These are phyloP conservation scores for Coccyzus lansbergi DNA, from an alignment of 2,797 vertebrate species.

Conservation along the genomic window DNA sequence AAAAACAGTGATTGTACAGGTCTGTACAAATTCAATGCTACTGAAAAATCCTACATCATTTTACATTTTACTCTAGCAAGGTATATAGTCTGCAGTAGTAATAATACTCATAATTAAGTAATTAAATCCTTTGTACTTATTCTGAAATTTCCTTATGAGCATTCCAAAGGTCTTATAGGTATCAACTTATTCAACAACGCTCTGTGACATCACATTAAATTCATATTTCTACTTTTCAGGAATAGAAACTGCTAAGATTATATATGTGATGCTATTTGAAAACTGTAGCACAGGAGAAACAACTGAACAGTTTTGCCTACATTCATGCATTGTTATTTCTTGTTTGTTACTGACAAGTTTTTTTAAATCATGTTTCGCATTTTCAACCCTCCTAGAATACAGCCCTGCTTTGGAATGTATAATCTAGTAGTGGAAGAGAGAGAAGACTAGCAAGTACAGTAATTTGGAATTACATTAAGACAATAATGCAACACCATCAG, in stretches of 20 bases:
- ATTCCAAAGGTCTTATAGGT: background rate
- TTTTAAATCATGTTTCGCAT: background rate
- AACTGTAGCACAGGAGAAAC: background rate
- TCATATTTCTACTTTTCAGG: background rate
- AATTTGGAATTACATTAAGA: background rate
- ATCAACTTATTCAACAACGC: background rate
- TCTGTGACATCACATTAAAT: background rate
- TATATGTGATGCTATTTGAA: background rate
- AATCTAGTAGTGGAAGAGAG: background rate
- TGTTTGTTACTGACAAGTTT: background rate
- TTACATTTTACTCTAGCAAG: background rate
- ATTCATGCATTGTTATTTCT: background rate
- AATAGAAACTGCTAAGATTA: background rate
- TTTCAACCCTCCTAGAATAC: background rate
- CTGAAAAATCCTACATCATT: background rate
- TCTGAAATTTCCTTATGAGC: background rate
- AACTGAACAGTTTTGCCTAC: background rate
- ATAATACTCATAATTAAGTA: background rate
- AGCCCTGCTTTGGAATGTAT: background rate
- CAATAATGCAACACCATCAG: background rate
- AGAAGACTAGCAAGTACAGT: background rate
- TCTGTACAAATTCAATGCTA: background rate
- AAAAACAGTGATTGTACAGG: rapidly evolving
- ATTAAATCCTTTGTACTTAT: background rate
- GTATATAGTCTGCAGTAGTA: background rate